Base-by-base conservation (phyloP, 2,797 vertebrate species). In the Cynopterus sphinx region DNA sequence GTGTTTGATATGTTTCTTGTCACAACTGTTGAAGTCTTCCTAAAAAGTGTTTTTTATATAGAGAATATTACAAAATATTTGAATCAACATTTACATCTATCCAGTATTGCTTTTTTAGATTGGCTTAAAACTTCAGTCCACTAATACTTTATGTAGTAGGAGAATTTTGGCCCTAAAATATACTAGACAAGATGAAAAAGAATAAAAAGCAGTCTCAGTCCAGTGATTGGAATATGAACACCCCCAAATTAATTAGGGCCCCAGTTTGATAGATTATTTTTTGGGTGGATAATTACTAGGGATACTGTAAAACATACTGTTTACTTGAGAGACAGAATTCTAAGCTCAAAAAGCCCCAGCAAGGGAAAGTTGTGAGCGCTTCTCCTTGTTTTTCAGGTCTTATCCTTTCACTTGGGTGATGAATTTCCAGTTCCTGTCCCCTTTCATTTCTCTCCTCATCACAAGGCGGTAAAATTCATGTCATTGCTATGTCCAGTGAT, bases 401-500 rank as follows among this genome's bases (percentile, higher is more conserved):
- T 11, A 3, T 57, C 59, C 63, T 16, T 16, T 31, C 59, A 19
- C 19, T 4, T 26, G 55, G 28, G 16, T 24, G 6, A 3, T 8
- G 24, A 16, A 0, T 3, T 2, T 21, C 51, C 19, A 6, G 2
- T 9, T 13, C 19, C 5, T 11, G 28, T 4, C 33, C 31, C 6
- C 16, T 28, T 3, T 12, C 9, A 0, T 22, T 28, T n/a, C 43
- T 1, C 10, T 0, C 8, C 5, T 36, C 7, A 0, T 21, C 15
- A 12, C 19, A 5, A n/a, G 55, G 6, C 3, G 1, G 57, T 49
- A 2, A 13, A 6, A 16, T 9, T 12, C 0, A 0, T 21, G 19
- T 8, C 0, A 1, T 9, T 1, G 4, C 46, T 16, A 6, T 0
- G 1, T 22, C 28, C 2, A 8, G 11, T 2, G 16, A 63, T 0